These are phyloP conservation scores for Diachrysia chrysitis DNA, from an alignment of 2,888 invertebrate species.

Conservation along the genomic window DNA sequence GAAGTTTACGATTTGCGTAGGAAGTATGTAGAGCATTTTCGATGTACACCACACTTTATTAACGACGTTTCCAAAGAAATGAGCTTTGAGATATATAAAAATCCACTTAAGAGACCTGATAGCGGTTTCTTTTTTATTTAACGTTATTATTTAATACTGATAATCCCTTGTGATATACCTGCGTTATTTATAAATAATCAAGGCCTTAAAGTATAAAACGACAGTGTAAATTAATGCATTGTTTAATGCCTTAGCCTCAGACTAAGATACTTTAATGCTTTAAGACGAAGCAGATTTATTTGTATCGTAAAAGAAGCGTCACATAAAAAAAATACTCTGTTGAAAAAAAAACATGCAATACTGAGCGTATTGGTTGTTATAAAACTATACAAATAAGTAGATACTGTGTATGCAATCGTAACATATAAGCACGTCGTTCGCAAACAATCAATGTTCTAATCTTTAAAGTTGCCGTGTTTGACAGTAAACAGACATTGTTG, in stretches of 20 bases:
- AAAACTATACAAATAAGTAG: conserved; percentile 17
- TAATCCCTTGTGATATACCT: not conserved
- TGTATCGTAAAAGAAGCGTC: no score
- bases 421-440: conserved; percentile 18
- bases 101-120: conserved; percentile 21
- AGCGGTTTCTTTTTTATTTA: not conserved
- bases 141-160: not conserved
- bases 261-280: no score
- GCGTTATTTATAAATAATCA: not conserved
- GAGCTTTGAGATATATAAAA: conserved; percentile 34
- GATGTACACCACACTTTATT: conserved; percentile 34
- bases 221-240: no score
- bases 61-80: conserved; percentile 31
- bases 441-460: conserved; percentile 50
- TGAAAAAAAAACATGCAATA: no score
- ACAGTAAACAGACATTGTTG: conserved; percentile 35
- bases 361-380: conserved; percentile 15
- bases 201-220: not conserved
- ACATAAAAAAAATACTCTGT: no score
- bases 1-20: conserved; percentile 37
- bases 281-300: no score
- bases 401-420: conserved; percentile 25
- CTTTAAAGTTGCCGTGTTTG: conserved; percentile 41
- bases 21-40: conserved; percentile 1
- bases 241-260: no score